Evolutionary conservation across 2,888 invertebrate species (phyloP), one percentile per base, ranked within the genome.

Genomic region (Eristalinus sepulchralis): DNA sequence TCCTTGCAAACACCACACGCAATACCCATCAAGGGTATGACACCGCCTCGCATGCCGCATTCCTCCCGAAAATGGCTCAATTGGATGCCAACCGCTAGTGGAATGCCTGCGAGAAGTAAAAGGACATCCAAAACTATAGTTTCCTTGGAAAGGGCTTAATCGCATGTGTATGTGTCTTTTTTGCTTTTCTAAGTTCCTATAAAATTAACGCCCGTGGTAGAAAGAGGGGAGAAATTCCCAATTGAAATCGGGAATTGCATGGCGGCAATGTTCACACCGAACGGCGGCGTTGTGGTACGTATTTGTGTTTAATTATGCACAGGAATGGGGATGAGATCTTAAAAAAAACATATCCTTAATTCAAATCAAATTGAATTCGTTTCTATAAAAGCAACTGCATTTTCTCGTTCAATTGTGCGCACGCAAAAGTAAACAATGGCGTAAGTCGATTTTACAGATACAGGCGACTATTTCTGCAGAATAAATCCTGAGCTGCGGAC

Each of bases 1-100:
- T 78, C 55, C 36, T 67, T 67, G 71, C 67, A 55, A 67, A 67
- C 67, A 77, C 36, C 33, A 63, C 77, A 83, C 83, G 83, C 67
- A 78, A 78, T 17, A 47, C 47, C 57, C 70, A 77, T 67, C 64
- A 55, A 62, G 55, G 27, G 27, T 27, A 62, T 20, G 62, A 55
- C 20, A 47, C 8, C 17, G 47, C 47, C 47, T 13, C 17, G 2
- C n/a, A 47, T 17, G 17, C 17, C 47, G 47, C 47, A 47, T 47
- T n/a, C 17, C 6, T 20, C 17, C 17, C n/a, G 47, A 17, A 47
- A 47, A 47, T 17, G 47, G 17, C 47, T 47, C 17, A 47, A 47
- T 47, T 17, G 47, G 47, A 47, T 47, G n/a, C 47, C 47, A 39
- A n/a, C n/a, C 6, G 39, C n/a, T n/a, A 17, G 9, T 17, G 47